Base-by-base conservation (phyloP, 2,888 invertebrate genomes). In the Criorhina ranunculi region DNA sequence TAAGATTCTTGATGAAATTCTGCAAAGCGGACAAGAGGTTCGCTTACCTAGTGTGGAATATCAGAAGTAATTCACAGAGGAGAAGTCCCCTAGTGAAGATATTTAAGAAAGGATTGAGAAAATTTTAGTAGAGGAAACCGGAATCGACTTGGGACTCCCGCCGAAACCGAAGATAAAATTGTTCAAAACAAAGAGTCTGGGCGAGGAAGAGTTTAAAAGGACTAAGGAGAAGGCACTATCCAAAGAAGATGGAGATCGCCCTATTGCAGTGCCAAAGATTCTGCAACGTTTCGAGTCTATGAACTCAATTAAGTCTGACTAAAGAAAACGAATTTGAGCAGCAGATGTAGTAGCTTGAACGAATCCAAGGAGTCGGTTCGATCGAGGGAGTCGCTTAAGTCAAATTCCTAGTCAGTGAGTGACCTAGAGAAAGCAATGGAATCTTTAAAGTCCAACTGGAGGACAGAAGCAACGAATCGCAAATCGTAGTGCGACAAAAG, bases 401-500 rank as follows among this genome's bases (percentile, higher is more conserved):
- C 90, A 0, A 88, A 87, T 8, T 89, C 89, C 0, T 90, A 90
- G 9, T 88, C 89, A 1, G 87, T 91, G 60, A 90, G 89, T 82
- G 91, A 91, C 80, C 86, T 91, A 31, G 91, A 91, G 42, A 90
- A 89, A 44, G 91, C 91, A 0, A 91, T 91, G 90, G 91, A 91
- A 33, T 91, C 91, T 82, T 83, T 91, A 33, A 90, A 90, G 66
- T 88, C 89, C 4, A 91, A 91, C 69, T 91, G 91, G 91, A 90
- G 88, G 8, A 90, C 87, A 51, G 91, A 91, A 78, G 91, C 91
- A 0, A 90, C 90, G 0, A 90, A 90, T 70, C 81, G 88, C 89
- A 0, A 73, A 35, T 33, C 85, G 75, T 5, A 88, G 88, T 5
- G 88, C 88, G 40, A 80, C 73, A 29, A 67, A 37, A n/a, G 64